Conservation (phyloP, 2,113 vertebrate species). For the Hippocampus abdominalis region DNA sequence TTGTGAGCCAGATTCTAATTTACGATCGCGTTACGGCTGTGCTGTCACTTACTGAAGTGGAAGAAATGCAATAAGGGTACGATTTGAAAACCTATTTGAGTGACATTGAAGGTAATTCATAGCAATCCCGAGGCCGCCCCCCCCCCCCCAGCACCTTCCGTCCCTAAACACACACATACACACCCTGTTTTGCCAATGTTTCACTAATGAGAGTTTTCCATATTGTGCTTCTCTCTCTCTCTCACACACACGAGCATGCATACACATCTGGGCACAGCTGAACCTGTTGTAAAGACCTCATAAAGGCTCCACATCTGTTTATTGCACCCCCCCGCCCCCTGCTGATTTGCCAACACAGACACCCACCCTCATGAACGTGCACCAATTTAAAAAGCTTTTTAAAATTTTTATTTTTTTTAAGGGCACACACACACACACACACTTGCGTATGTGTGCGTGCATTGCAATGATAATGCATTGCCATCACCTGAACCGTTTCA, state of each 20-base stretch:
- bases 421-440: neutral
- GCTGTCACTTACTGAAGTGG: too few species aligned
- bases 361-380: slow-evolving; percentile 39
- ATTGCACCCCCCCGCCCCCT: slow-evolving; percentile 30
- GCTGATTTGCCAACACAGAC: slow-evolving; percentile 43
- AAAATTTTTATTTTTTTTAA: slow-evolving; percentile 22
- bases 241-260: slow-evolving; percentile 10
- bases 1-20: too few species aligned
- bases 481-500: too few species aligned
- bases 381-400: slow-evolving; percentile 12
- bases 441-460: neutral
- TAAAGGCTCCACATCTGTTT: slow-evolving; percentile 67
- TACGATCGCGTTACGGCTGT: too few species aligned
- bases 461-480: neutral
- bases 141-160: too few species aligned
- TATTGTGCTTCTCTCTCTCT: slow-evolving; percentile 16
- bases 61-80: too few species aligned
- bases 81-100: too few species aligned
- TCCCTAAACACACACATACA: too few species aligned
- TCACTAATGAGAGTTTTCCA: slow-evolving; percentile 49
- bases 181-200: neutral
- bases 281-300: slow-evolving; percentile 64
- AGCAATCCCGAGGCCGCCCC: too few species aligned
- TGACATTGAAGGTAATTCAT: too few species aligned
- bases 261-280: slow-evolving; percentile 25